phyloP scores from a whole-genome alignment of 2,797 vertebrate species.

The Mus minutoides region DNA sequence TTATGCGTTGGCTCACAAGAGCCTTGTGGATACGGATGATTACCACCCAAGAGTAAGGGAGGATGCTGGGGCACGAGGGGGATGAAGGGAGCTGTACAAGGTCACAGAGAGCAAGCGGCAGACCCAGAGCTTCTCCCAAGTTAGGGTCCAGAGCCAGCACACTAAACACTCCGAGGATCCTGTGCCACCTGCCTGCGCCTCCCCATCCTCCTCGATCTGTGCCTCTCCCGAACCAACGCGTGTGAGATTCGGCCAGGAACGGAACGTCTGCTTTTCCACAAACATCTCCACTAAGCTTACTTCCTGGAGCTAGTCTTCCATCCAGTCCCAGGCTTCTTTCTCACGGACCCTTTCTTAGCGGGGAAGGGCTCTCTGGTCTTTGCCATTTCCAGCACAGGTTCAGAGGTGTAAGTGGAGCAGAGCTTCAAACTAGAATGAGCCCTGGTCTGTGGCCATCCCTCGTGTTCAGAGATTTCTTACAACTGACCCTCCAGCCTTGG shows the following conservation, averaged over 20 bases:
- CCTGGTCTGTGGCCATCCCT: neutral
- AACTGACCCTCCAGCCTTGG: neutral
- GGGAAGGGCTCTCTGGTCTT: neutral
- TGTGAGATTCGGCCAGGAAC: neutral
- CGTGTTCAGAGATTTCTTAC: neutral
- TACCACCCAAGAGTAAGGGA: neutral
- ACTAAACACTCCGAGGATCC: neutral
- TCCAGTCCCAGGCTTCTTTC: neutral
- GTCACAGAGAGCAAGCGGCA: slow-evolving; percentile 30
- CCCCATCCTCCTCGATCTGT: neutral
- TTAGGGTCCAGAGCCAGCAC: neutral
- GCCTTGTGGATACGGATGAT: neutral
- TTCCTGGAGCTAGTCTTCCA: neutral
- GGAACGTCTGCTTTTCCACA: neutral
- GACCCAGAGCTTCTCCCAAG: slow-evolving; percentile 32
- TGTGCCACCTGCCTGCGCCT: neutral
- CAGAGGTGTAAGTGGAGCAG: neutral
- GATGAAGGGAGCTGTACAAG: neutral
- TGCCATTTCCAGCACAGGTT: neutral
- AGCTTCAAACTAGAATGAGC: neutral
- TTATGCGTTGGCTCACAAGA: neutral
- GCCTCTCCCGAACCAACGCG: neutral
- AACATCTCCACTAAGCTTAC: neutral
- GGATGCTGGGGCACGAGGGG: slow-evolving; percentile 1
- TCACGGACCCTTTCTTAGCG: neutral